These are phyloP conservation scores for Sorex maritimensis DNA, from an alignment of 2,797 vertebrate species.

Conservation along the genomic window DNA sequence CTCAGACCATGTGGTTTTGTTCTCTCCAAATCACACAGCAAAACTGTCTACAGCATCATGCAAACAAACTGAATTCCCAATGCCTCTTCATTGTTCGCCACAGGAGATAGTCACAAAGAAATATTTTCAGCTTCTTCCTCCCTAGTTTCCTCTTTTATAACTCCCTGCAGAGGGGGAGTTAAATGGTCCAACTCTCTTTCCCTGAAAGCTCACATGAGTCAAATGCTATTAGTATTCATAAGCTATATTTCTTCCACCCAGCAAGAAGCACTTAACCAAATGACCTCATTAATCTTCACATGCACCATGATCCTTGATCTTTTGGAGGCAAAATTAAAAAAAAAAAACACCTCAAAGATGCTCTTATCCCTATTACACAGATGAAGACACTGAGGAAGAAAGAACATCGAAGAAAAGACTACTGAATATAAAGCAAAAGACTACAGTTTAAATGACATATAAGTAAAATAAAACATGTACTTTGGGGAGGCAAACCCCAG, in stretches of 20 bases:
- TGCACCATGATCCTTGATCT: conserved; percentile 27
- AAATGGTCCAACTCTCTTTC: conserved; percentile 78
- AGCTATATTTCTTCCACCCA: conserved; percentile 67
- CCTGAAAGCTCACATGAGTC: conserved; percentile 80
- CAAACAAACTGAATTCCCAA: conserved; percentile 25
- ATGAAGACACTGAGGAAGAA: conserved; percentile 73
- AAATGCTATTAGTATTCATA: conserved; percentile 77
- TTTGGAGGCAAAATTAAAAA: conserved; percentile 36
- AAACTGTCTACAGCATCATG: background rate
- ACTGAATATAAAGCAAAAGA: background rate
- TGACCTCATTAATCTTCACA: conserved; percentile 79
- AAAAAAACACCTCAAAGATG: too few species aligned
- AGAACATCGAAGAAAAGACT: background rate
- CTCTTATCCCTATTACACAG: conserved; percentile 72
- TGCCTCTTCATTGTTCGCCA: conserved; percentile 74
- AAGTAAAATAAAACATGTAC: background rate
- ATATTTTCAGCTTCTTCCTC: conserved; percentile 56
- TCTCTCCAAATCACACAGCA: background rate
- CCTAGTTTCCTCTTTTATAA: conserved; percentile 69
- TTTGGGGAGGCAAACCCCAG: background rate
- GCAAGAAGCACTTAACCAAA: conserved; percentile 78
- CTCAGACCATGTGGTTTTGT: too few species aligned
- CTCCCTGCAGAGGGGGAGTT: conserved; percentile 74
- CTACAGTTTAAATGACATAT: background rate
- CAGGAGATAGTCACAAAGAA: conserved; percentile 84